A percentile compares a stretch with the other conserved stretches of the same genome.
Conservation (phyloP, 1,140 invertebrate genomes). For the Delia radicum region DNA sequence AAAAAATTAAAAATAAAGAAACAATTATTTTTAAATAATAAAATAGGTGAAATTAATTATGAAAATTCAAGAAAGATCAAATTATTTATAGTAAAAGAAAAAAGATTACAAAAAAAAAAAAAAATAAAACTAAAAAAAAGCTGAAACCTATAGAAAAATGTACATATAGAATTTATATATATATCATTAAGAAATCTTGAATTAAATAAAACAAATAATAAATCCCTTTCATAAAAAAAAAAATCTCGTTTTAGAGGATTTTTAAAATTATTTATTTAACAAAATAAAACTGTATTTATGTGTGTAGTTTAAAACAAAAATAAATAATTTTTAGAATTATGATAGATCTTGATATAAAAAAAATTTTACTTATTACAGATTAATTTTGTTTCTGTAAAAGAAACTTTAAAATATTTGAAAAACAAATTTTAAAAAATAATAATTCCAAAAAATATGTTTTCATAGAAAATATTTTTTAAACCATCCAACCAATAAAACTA, state of each 20-base stretch:
- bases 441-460: too few species aligned
- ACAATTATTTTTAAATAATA: background rate
- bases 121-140: background rate
- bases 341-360: too few species aligned
- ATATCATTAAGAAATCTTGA: background rate
- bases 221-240: background rate
- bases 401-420: too few species aligned
- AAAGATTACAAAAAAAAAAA: background rate
- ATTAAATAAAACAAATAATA: background rate
- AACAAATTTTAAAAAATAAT: too few species aligned
- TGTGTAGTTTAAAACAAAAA: background rate
- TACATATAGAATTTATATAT: slow-evolving; percentile 11
- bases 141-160: background rate
- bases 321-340: too few species aligned
- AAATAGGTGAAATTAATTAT: background rate
- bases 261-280: background rate
- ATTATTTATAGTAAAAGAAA: slow-evolving; percentile 16
- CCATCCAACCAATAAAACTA: too few species aligned
- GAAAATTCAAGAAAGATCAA: slow-evolving; percentile 23
- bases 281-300: background rate
- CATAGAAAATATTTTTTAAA: too few species aligned
- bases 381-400: too few species aligned
- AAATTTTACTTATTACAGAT: too few species aligned
- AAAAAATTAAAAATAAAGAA: background rate
- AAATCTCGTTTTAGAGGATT: slow-evolving; percentile 24